Base-by-base conservation (phyloP, 2,888 invertebrate genomes). In the Helicoverpa assulta region DNA sequence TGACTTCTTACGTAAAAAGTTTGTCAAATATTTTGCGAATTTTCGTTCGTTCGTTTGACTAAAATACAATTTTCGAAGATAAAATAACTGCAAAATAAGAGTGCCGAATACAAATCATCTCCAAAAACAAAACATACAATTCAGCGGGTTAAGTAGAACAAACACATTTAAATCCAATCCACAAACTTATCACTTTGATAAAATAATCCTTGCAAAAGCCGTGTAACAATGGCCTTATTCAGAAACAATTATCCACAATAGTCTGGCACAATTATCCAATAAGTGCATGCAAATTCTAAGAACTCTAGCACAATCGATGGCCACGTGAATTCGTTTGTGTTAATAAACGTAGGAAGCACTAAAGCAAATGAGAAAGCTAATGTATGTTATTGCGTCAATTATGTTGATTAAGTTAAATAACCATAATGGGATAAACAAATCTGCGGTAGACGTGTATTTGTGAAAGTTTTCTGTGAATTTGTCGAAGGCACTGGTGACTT, bases 291-390 rank as follows among this genome's bases (percentile, higher is more conserved):
- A 67, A 40, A 61, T 78, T 74, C 74, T 10, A 12, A 70, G 82
- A 81, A 80, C 58, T 37, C 43, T 6, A 14, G 47, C 58, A n/a
- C 43, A 68, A 80, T 82, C 81, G 61, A 71, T 68, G 54, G 7
- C 58, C 26, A 21, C 50, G 21, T 54, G 33, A 47, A 64, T 47
- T 51, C 16, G 47, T 40, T 60, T 66, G 61, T 57, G 47, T 62
- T 53, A 40, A 59, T 52, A 58, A 78, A 57, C 21, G 50, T 16
- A 47, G 43, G 16, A 43, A 73, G 61, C 59, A 18, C 33, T 56
- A 63, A 51, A 18, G 59, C 37, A 29, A 66, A 55, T 21, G 21
- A 67, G 62, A 70, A 19, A 79, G 69, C 54, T 69, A 65, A 70
- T 70, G 53, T 70, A 67, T 55, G 51, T 47, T 64, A 69, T 71